These are phyloP conservation scores for Lordiphosa stackelbergi DNA, from an alignment of 1,140 invertebrate genomes.

Conservation along the genomic window DNA sequence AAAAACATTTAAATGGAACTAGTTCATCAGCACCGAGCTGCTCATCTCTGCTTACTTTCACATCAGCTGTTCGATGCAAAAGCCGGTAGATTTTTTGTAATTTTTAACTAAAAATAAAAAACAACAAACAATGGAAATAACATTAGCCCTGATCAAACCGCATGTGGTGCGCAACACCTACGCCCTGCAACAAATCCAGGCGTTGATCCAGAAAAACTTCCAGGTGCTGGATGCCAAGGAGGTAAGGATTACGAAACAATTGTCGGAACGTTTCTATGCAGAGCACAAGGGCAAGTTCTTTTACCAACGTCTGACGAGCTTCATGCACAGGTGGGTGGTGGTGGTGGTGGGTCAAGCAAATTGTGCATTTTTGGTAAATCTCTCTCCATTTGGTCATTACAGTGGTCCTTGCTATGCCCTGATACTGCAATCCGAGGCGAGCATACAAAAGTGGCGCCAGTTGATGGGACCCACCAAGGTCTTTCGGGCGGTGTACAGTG, in stretches of 20 bases:
- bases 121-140: conserved; percentile 67
- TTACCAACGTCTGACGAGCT: conserved; percentile 89
- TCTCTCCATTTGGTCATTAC: conserved; percentile 28
- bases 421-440: conserved; percentile 86
- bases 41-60: too few relatives aligned
- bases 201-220: conserved; percentile 85
- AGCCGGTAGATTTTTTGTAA: too few relatives aligned
- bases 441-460: conserved; percentile 87
- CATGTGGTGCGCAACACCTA: conserved; percentile 84
- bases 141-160: conserved; percentile 87
- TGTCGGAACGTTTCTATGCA: conserved; percentile 88
- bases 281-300: conserved; percentile 93
- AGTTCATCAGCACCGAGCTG: too few relatives aligned
- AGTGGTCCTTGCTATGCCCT: conserved; percentile 90
- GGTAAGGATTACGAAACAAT: conserved; percentile 80
- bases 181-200: conserved; percentile 82
- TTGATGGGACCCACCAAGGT: conserved; percentile 94
- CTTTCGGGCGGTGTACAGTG: conserved; percentile 86
- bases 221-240: conserved; percentile 85
- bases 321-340: conserved; percentile 86
- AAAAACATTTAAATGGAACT: too few relatives aligned
- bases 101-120: too few relatives aligned
- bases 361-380: background rate
- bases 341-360: too few relatives aligned
- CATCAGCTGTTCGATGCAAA: too few relatives aligned